Base-by-base conservation (phyloP, 2,113 vertebrate species). In the Heterocephalus glaber region DNA sequence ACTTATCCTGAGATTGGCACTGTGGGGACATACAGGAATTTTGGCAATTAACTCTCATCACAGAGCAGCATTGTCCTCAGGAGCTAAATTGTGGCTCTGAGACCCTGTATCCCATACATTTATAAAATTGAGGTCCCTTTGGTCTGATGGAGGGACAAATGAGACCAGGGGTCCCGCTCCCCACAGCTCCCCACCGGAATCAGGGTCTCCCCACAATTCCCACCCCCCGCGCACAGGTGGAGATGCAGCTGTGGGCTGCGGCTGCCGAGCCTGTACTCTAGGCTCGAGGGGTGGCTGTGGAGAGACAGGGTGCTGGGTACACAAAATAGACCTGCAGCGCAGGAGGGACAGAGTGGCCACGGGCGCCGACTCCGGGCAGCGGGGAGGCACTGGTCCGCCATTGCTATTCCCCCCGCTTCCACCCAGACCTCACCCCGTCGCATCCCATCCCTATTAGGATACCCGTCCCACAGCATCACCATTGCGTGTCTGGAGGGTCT, bases 341-440 rank as follows among this genome's bases (percentile, higher is more conserved):
- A 0, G 41, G 5, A 24, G n/a, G 68, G 20, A 12, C 26, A 12
- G 24, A 3, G 41, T 6, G 3, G 19, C 17, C 12, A 16, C 10
- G 4, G 41, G 47, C 41, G 24, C 38, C 2, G 22, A 19, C 10
- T 2, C 24, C 24, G 2, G 22, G 41, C 11, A 12, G 72, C 10
- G 24, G 4, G 38, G 5, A 44, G 72, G 72, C 72, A 13, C 41
- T 11, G 9, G 72, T 47, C 41, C 72, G 72, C 72, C 72, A 76
- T 47, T 47, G 72, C 72, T 47, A 12, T 14, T 30, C 41, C 13
- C 5, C 1, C 72, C 11, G 24, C 72, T 47, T 47, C 41, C 41
- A 28, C 41, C 72, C 72, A 76, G 24, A 14, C 72, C 24, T 44
- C 24, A 28, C 24, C 35, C 41, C 72, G 44, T 28, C 13, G 24